Conservation (phyloP, 2,113 vertebrate species). For the Catharus minimus region DNA sequence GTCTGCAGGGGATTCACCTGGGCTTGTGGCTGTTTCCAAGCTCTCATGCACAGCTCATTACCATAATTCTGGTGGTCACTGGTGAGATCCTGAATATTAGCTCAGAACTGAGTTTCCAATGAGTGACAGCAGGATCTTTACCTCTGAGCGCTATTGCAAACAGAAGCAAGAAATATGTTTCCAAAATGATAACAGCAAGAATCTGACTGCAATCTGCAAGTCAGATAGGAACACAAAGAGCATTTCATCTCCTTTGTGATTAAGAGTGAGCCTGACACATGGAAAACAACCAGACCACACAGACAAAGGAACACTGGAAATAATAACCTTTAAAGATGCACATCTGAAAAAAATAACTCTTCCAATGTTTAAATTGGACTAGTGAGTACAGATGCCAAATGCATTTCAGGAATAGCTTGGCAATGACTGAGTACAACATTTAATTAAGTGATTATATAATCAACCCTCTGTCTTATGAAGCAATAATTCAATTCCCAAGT, state of each 20-base stretch:
- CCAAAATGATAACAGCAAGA: not conserved
- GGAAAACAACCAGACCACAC: conserved; percentile 49
- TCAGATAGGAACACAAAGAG: conserved; percentile 41
- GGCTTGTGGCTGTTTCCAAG: not conserved
- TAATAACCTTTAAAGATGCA: conserved; percentile 49
- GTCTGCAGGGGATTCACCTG: not conserved
- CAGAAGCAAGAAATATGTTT: not conserved
- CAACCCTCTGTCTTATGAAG: conserved; percentile 65
- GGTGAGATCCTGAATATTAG: not conserved
- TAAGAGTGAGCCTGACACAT: conserved; percentile 27
- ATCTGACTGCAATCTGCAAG: conserved; percentile 32
- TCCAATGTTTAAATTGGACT: conserved; percentile 23
- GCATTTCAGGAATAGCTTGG: conserved; percentile 59
- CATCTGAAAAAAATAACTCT: conserved; percentile 38
- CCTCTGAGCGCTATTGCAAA: not conserved
- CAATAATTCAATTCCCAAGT: conserved; percentile 68
- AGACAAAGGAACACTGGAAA: conserved; percentile 47
- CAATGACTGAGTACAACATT: conserved; percentile 67
- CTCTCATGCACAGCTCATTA: not conserved
- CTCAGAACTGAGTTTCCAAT: not conserved
- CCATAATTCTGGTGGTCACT: not conserved
- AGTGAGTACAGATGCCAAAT: conserved; percentile 39
- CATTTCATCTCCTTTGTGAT: conserved; percentile 46
- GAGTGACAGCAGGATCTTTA: not conserved
- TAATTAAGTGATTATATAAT: conserved; percentile 75